Evolutionary conservation across 1,140 invertebrate species (phyloP), one percentile per base, ranked within the genome.

Genomic region (Triops longicaudatus): DNA sequence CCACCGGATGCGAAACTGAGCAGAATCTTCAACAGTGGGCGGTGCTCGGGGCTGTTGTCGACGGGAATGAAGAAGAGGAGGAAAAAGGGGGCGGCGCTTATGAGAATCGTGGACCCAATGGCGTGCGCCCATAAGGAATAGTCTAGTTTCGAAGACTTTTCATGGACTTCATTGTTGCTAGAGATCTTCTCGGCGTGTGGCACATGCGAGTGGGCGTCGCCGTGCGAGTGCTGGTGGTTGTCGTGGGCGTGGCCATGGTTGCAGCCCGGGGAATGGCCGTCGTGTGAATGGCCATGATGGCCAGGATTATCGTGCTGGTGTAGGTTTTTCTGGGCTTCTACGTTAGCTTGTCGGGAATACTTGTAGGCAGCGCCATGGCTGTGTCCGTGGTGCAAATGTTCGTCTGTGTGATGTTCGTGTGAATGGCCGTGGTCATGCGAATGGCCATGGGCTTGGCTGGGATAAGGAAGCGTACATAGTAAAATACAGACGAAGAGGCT

Each of bases 1-100:
- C 96, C 96, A 73, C 97, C 97, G 7, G 95, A 96, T 9, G 95
- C 96, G 87, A 98, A 98, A 78, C 93, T 95, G 22, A 98, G 85
- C 17, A 98, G 85, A 50, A 98, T 88, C 85, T 97, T 98, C 12
- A 98, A 84, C 27, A 96, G 84, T 0, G 93, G 91, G 82, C 96
- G 89, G 81, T 92, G 90, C 82, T 94, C 90, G 73, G 90, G 89
- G 42, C 89, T 91, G 80, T 96, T 95, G 81, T 96, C 91, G 73
- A 99, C 85, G 0, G 97, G 97, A 80, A 99, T 94, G 76, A 97
- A 90, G 81, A 97, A 94, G 1, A 99, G 87, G 78, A 99, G 92
- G 26, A 98, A 86, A 82, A 97, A 96, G 1, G 98, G 98, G 14
- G 95, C 95, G 73, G 93, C 88, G 84, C 96, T 98, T 80, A 99